phyloP scores from a whole-genome alignment of 2,888 invertebrate species.

The Drosophila pullipes region DNA sequence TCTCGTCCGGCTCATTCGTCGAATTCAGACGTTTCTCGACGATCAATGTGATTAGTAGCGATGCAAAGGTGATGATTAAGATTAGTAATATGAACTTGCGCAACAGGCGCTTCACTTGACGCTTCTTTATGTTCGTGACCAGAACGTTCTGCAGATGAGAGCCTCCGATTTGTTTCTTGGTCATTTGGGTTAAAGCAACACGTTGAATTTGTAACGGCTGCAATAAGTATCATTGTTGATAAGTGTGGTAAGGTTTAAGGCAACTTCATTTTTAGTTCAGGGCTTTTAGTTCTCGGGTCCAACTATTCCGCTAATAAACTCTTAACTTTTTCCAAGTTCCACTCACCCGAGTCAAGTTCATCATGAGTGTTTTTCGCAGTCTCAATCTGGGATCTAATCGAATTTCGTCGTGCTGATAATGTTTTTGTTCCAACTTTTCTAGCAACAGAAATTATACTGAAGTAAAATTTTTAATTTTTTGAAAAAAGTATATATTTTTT shows the following conservation, averaged over 20 bases:
- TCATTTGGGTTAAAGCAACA: background rate
- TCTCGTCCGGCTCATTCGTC: slow-evolving; percentile 22
- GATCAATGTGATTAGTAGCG: slow-evolving; percentile 64
- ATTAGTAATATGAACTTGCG: slow-evolving; percentile 65
- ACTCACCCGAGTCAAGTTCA: slow-evolving; percentile 31
- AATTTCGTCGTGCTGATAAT: slow-evolving; percentile 15
- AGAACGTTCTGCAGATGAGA: slow-evolving; percentile 26
- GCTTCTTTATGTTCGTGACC: slow-evolving; percentile 72
- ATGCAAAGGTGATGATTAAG: slow-evolving; percentile 49
- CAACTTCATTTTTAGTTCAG: slow-evolving; percentile 28
- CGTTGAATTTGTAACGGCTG: slow-evolving; percentile 22
- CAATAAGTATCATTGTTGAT: slow-evolving; percentile 45
- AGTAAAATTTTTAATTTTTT: background rate
- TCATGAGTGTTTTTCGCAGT: background rate
- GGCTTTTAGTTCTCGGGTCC: slow-evolving; percentile 19
- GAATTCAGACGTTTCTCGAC: slow-evolving; percentile 58
- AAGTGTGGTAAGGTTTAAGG: slow-evolving; percentile 32
- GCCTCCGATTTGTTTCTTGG: slow-evolving; percentile 2
- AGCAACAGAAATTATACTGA: slow-evolving; percentile 9
- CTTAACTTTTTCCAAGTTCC: background rate
- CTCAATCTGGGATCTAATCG: slow-evolving; percentile 31
- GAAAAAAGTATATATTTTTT: background rate
- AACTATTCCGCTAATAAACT: slow-evolving; percentile 1
- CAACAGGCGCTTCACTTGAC: slow-evolving; percentile 73
- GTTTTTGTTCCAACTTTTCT: slow-evolving; percentile 8